Conservation (phyloP, 2,797 vertebrate species). For the Taeniopygia guttata region DNA sequence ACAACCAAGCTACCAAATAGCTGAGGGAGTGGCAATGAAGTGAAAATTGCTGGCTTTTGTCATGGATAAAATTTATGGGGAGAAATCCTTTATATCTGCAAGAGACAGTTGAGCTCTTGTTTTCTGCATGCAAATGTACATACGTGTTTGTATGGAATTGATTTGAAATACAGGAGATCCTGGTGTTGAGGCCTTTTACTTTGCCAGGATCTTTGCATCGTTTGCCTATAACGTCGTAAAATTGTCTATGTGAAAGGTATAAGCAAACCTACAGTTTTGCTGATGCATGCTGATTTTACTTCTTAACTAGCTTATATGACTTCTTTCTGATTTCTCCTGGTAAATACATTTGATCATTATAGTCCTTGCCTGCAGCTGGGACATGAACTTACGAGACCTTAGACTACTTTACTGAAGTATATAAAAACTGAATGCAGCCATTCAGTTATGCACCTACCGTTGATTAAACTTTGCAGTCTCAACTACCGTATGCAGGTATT, state of each 20-base stretch:
- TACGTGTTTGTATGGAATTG: neutral
- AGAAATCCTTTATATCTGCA: neutral
- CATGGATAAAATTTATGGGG: neutral
- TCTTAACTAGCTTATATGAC: neutral
- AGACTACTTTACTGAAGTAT: neutral
- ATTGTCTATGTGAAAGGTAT: neutral
- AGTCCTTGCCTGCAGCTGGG: neutral
- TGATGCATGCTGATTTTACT: neutral
- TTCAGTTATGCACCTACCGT: neutral
- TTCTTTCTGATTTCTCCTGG: neutral
- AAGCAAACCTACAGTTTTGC: neutral
- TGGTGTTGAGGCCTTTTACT: neutral
- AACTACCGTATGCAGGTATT: neutral
- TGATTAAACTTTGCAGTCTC: neutral
- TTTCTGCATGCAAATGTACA: neutral
- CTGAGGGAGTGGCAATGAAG: neutral
- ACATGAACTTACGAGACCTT: fast-evolving
- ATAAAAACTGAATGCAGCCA: neutral
- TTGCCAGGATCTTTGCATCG: neutral
- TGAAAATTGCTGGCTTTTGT: neutral
- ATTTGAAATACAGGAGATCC: neutral
- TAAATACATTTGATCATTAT: neutral
- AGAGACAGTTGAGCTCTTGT: neutral
- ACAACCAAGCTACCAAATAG: neutral
- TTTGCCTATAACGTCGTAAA: neutral